Evolutionary conservation across 2,888 invertebrate species (phyloP), one percentile per base, ranked within the genome.

Genomic region (Pedicia rivosa): DNA sequence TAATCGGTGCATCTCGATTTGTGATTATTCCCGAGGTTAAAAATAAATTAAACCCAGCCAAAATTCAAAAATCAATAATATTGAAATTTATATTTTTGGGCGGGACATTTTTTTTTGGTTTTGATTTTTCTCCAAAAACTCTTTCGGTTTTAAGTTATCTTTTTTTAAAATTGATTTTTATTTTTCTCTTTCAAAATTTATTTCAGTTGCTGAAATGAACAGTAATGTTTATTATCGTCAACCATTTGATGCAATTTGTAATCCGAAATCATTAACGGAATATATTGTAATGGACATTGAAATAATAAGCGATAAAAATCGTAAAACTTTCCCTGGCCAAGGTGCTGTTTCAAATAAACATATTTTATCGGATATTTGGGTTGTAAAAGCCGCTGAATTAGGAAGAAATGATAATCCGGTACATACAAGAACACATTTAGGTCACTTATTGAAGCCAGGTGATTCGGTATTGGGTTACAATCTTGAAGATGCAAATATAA

Each of bases 251-350:
- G 72, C 81, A 17, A 76, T 98, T 42, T 91, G 88, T 52, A 80
- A 84, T 54, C 86, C 90, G 1, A 91, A 87, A 55, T 88, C 92
- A 52, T 62, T 97, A 42, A 74, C 78, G 1, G 88, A 95, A 56
- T 98, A 84, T 55, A 73, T 87, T 49, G 87, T 98, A 2, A 90
- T 98, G 84, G 87, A 98, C 53, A 75, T 90, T 40, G 95, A 95
- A 37, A 41, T 57, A 2, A 55, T 62, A 7, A 42, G 46, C 39
- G 54, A 62, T 8, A 69, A 80, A 58, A 80, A 90, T 48, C 73
- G 74, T 46, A 78, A 74, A 53, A 62, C 67, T 36, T 87, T 86
- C 55, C 84, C 86, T 1, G 94, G 92, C 0, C 90, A 90, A 65
- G 91, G 92, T 2, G 66, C 74, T 36, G 68, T 91, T 38, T 92